A percentile compares a stretch with the other conserved stretches of the same genome.
Evolutionary conservation across 1,140 invertebrate genomes (phyloP).

Genomic region (Idris sp.): DNA sequence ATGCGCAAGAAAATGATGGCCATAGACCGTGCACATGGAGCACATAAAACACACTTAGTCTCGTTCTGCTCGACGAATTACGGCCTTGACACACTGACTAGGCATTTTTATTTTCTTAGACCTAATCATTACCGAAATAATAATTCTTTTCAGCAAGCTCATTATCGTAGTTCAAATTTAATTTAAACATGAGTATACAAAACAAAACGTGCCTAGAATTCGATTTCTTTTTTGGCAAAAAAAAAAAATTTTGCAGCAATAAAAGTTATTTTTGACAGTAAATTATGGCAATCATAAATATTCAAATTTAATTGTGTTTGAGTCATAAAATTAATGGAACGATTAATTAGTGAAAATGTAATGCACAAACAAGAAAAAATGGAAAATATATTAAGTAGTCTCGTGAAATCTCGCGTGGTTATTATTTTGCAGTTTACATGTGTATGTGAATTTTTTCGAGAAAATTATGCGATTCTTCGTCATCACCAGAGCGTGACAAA

Average conservation of each 20-base stretch:
- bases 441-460: slow-evolving; percentile 15
- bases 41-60: slow-evolving; percentile 18
- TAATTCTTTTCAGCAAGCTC: no score
- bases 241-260: no score
- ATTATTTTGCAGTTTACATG: slow-evolving; percentile 5
- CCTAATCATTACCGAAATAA: slow-evolving; percentile 24
- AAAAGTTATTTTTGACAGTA: no score
- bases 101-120: slow-evolving; percentile 15
- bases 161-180: no score
- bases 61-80: slow-evolving; percentile 37
- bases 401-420: slow-evolving; percentile 14
- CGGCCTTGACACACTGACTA: slow-evolving; percentile 42
- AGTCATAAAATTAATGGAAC: slow-evolving; percentile 23
- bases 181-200: no score
- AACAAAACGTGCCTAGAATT: no score
- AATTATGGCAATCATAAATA: no score
- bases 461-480: slow-evolving; percentile 28
- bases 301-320: neutral
- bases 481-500: slow-evolving; percentile 26
- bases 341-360: slow-evolving; percentile 18
- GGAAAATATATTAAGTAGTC: neutral
- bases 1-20: slow-evolving; percentile 31
- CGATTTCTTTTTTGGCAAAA: no score
- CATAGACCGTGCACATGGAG: slow-evolving; percentile 26
- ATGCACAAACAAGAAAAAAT: neutral